Evolutionary conservation across 2,113 vertebrate genomes (phyloP).

Genomic region (Cepphus grylle): DNA sequence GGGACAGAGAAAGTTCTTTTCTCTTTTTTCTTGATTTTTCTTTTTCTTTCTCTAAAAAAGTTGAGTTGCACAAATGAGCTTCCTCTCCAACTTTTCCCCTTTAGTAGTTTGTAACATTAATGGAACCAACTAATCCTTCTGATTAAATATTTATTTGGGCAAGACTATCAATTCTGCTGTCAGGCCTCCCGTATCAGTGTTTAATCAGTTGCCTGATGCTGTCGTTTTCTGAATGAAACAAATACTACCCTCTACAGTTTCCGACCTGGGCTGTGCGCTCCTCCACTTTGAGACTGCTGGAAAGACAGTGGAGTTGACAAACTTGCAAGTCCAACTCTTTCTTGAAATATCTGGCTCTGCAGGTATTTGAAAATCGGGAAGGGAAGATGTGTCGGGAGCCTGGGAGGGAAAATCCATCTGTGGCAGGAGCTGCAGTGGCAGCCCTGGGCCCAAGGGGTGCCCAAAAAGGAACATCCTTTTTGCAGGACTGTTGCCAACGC

Average conservation of each 20-base stretch:
- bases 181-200: not conserved
- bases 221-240: not conserved
- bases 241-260: not conserved
- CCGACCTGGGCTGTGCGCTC: not conserved
- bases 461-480: not conserved
- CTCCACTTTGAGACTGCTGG: not conserved
- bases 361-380: not conserved
- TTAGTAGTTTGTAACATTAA: not conserved
- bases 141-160: not conserved
- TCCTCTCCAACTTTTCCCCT: not conserved
- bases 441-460: not conserved
- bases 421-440: not conserved
- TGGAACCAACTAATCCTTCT: not conserved
- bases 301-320: not conserved
- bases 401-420: not conserved
- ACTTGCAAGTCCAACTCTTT: not conserved
- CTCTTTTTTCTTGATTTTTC: not conserved
- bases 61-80: not conserved
- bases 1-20: not conserved
- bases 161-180: not conserved
- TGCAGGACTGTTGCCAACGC: not conserved
- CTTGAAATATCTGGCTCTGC: not conserved
- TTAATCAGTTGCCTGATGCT: not conserved
- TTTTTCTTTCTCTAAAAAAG: not conserved
- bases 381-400: not conserved